A percentile compares a stretch with the other conserved stretches of the same genome.
Evolutionary conservation across 2,888 invertebrate genomes (phyloP).

Genomic region (Lysandra bellargus): DNA sequence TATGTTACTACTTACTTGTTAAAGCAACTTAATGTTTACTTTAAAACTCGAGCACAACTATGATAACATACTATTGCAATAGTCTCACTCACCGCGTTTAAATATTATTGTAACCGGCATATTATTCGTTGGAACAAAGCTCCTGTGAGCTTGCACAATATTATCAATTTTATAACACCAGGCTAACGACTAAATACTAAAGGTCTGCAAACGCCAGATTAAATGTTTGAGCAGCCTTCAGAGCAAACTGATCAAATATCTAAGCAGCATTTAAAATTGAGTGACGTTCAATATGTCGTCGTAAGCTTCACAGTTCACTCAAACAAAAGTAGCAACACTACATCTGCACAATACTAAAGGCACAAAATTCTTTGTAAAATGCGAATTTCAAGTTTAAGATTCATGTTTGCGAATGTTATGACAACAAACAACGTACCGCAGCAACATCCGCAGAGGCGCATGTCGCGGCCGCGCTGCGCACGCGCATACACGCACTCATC

Average conservation of each 20-base stretch:
- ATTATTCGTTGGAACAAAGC: not conserved
- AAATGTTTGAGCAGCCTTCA: too few species aligned
- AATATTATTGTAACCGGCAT: slow-evolving; percentile 16
- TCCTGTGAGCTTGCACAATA: not conserved
- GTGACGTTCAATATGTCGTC: too few species aligned
- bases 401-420: not conserved
- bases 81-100: not conserved
- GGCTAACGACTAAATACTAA: not conserved
- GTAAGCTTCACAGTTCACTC: too few species aligned
- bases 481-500: slow-evolving; percentile 60
- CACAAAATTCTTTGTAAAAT: not conserved
- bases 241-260: too few species aligned
- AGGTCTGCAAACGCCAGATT: not conserved
- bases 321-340: too few species aligned
- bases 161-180: not conserved
- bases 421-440: slow-evolving; percentile 60
- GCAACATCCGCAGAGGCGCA: slow-evolving; percentile 78
- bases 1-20: not conserved
- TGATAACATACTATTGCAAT: slow-evolving; percentile 5
- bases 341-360: not conserved
- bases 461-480: slow-evolving; percentile 63
- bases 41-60: not conserved
- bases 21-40: slow-evolving; percentile 16
- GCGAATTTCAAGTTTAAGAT: not conserved
- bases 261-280: too few species aligned